Percentiles rank a stretch among this genome's conserved stretches.
phyloP scores from a whole-genome alignment of 2,113 vertebrate genomes.

The Trachemys scripta region DNA sequence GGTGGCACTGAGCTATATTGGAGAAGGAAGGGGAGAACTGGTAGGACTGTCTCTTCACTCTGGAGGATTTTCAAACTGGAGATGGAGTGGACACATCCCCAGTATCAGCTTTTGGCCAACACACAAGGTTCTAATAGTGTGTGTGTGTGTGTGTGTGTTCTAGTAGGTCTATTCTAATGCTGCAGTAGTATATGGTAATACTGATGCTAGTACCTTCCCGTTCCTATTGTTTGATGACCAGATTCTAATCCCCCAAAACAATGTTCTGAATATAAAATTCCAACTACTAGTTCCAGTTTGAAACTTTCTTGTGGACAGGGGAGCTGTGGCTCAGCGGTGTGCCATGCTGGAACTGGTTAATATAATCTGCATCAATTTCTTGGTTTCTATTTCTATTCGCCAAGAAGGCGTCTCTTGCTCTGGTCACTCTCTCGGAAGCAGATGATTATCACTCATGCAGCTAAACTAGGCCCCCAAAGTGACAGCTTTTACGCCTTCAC shows the following conservation, averaged over 20 bases:
- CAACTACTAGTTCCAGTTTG: neutral
- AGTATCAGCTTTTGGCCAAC: neutral
- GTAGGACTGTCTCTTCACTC: neutral
- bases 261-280: neutral
- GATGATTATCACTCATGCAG: neutral
- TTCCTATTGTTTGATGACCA: neutral
- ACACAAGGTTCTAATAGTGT: neutral
- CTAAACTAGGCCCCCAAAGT: slow-evolving; percentile 12
- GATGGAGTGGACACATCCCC: neutral
- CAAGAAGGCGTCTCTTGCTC: neutral
- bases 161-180: neutral
- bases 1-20: accelerated
- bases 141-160: too few relatives aligned
- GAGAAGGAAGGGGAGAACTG: accelerated
- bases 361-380: neutral
- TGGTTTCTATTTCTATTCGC: slow-evolving; percentile 16
- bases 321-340: neutral
- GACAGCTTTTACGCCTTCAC: neutral
- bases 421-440: neutral
- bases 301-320: neutral
- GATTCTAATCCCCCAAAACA: neutral
- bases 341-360: accelerated
- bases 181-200: neutral
- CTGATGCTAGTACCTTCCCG: neutral
- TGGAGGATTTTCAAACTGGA: accelerated